Base-by-base conservation (phyloP, 2,113 vertebrate species). In the Hippocampus barbouri region DNA sequence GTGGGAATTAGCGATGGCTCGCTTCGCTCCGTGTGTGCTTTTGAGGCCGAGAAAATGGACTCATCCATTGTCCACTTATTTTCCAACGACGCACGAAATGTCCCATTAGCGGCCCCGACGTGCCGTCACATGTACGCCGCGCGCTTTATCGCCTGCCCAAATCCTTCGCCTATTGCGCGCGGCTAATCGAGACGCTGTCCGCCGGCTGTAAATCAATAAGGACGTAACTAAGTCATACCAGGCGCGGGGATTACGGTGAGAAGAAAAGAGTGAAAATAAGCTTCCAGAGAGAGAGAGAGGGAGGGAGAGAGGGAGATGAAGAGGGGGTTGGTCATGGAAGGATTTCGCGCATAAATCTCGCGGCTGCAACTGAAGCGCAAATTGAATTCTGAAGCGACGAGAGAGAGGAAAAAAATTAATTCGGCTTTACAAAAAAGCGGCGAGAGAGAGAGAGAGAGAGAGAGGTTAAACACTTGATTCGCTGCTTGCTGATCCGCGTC, bases 401-500 rank as follows among this genome's bases (percentile, higher is more conserved):
- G 43, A 20, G 64, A 27, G 43, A 88, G 81, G 80, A 60, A 85
- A 91, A 91, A 89, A 92, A 91, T 91, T 88, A 91, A 91, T 92
- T 92, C 84, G 87, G 88, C 90, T 91, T 89, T 91, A 90, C 87
- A 92, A 90, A 38, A 34, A 38, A 90, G 88, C 88, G 87, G 73
- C 74, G 53, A 11, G 53, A 11, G 53, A n/a, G 21, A 23, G 53
- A n/a, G 21, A 23, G 53, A 10, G 27, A 18, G 27, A 61, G 59
- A 34, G 75, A 87, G 91, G 87, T 92, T 91, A 91, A 89, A 91
- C 87, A 91, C 86, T 92, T 87, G 86, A 88, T 91, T 88, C 88
- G 90, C 86, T 91, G 91, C 84, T 91, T 88, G 86, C 83, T 92
- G 91, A 92, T 91, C 91, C 90, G 86, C 80, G 85, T 89, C 89